phyloP scores from a whole-genome alignment of 2,797 vertebrate species.

The Coendou prehensilis region DNA sequence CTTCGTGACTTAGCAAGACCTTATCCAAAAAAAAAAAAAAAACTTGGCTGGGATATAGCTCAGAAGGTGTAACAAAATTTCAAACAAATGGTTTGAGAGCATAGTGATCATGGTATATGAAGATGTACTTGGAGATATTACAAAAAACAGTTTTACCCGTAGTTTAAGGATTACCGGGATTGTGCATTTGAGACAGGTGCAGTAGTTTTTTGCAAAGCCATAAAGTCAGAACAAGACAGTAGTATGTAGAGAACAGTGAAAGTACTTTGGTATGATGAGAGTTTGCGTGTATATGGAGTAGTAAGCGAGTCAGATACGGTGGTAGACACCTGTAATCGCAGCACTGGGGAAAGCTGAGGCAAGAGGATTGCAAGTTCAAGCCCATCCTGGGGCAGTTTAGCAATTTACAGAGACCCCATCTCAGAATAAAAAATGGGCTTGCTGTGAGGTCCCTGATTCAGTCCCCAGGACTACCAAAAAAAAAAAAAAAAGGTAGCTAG shows the following conservation, averaged over 20 bases:
- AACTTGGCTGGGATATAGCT: not conserved
- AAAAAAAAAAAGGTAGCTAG: not conserved
- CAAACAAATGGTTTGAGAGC: not conserved
- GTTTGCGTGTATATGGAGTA: not conserved
- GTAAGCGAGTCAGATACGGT: not conserved
- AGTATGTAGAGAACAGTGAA: not conserved
- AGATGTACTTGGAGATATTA: not conserved
- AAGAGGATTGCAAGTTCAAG: not conserved
- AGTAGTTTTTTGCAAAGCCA: slow-evolving; percentile 2
- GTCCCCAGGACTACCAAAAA: not conserved
- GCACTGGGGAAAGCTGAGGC: not conserved
- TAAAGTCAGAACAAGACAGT: not conserved
- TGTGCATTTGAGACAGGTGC: not conserved
- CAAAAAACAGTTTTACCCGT: not conserved
- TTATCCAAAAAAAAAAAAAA: not conserved
- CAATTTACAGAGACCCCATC: not conserved
- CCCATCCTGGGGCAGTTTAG: not conserved
- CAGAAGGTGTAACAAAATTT: not conserved
- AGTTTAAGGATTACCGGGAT: not conserved
- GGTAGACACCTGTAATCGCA: not conserved
- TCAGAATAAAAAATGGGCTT: not conserved
- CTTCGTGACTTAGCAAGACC: not conserved
- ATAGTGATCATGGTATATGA: not conserved
- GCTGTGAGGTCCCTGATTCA: not conserved
- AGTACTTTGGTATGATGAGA: not conserved